Percentiles rank a stretch among this genome's conserved stretches.
These are phyloP conservation scores for Diplodus sargus DNA, from an alignment of 2,797 vertebrate genomes.

Conservation along the genomic window DNA sequence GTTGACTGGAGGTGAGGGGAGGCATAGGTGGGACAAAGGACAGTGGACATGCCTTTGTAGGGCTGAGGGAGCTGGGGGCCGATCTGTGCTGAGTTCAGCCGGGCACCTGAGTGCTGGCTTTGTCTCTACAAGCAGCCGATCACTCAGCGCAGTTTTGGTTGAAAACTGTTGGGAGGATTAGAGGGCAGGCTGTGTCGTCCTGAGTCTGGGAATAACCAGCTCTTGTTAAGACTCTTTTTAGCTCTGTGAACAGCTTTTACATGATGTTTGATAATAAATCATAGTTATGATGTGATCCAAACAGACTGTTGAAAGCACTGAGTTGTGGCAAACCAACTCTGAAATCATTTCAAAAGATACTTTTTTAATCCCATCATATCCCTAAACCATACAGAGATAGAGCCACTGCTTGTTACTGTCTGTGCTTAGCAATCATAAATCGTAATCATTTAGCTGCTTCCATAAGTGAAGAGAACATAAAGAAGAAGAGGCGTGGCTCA, in stretches of 20 bases:
- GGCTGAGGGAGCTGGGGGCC: conserved; percentile 53
- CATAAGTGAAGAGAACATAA: conserved; percentile 64
- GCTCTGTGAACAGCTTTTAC: conserved; percentile 49
- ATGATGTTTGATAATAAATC: conserved; percentile 71
- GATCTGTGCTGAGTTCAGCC: conserved; percentile 46
- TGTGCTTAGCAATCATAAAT: conserved; percentile 69
- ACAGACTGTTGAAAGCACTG: conserved; percentile 57
- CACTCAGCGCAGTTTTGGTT: conserved; percentile 82
- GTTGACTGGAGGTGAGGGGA: not conserved
- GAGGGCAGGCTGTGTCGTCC: conserved; percentile 67
- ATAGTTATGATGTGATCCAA: conserved; percentile 65
- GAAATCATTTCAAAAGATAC: conserved; percentile 52
- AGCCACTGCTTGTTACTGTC: conserved; percentile 51
- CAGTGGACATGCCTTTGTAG: conserved; percentile 56
- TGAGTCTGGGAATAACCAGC: conserved; percentile 71
- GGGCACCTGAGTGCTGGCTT: conserved; percentile 76
- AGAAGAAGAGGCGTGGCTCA: conserved; percentile 45
- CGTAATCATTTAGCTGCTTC: conserved; percentile 69
- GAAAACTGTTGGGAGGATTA: conserved; percentile 72
- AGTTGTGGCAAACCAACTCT: conserved; percentile 63
- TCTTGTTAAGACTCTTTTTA: conserved; percentile 74
- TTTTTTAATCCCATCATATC: conserved; percentile 38
- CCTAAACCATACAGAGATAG: conserved; percentile 36
- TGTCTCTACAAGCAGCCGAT: conserved; percentile 82
- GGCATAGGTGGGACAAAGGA: conserved; percentile 50